Conservation (phyloP, 35 echinoderm and acorn worm genomes). For the Ophiothrix spiculata region DNA sequence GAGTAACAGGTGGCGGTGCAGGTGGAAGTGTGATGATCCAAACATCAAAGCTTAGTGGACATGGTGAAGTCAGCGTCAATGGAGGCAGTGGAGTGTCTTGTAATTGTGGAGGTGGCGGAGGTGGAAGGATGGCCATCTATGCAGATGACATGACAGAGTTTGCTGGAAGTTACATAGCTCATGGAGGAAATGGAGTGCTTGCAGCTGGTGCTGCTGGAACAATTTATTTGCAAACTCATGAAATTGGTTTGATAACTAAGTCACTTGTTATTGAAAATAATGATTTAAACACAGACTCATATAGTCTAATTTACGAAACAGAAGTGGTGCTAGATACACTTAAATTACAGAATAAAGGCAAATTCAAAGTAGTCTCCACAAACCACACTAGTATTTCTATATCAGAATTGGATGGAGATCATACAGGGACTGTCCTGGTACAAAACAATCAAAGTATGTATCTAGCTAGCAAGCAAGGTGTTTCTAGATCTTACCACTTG, state of each 20-base stretch:
- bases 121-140: conserved; percentile 63
- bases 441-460: conserved; percentile 59
- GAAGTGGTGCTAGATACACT: conserved; percentile 25
- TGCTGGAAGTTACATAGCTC: conserved; percentile 48
- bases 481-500: conserved; percentile 43
- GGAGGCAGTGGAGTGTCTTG: conserved; percentile 54
- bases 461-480: conserved; percentile 49
- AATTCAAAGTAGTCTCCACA: conserved; percentile 29
- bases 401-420: conserved; percentile 51
- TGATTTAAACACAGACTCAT: conserved; percentile 4
- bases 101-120: conserved; percentile 63
- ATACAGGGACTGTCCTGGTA: conserved; percentile 59
- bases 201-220: conserved; percentile 79
- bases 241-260: conserved; percentile 1
- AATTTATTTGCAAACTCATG: conserved; percentile 44
- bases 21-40: conserved; percentile 67
- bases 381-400: conserved; percentile 39
- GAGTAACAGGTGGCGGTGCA: conserved; percentile 45
- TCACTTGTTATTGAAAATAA: conserved; percentile 60
- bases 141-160: conserved; percentile 35
- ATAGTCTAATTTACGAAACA: conserved; percentile 19
- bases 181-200: conserved; percentile 44
- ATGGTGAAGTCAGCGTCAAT: conserved; percentile 46
- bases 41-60: conserved; percentile 27
- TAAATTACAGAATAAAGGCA: conserved; percentile 24